Evolutionary conservation across 2,113 vertebrate genomes (phyloP).

Genomic region (Podarcis raffonei): DNA sequence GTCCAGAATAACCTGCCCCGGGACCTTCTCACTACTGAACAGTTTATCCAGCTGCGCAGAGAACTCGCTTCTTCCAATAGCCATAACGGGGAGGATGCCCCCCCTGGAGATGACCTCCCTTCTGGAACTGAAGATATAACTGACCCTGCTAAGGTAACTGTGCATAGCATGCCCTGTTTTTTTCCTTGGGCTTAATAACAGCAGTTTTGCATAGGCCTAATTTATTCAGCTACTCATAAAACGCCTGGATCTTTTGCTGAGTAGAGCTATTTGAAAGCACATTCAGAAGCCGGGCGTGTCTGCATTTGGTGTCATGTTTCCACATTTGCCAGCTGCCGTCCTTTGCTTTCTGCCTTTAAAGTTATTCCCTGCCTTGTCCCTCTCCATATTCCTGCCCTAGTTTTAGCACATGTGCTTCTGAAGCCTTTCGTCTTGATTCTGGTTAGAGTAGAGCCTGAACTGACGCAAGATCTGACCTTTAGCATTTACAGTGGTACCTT

Average conservation of each 20-base stretch:
- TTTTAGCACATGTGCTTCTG: not conserved
- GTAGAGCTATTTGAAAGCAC: not conserved
- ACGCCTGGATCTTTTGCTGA: not conserved
- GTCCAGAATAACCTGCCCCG: slow-evolving; percentile 93
- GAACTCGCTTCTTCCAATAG: slow-evolving; percentile 90
- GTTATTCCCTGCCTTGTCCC: not conserved
- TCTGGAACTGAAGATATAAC: slow-evolving; percentile 91
- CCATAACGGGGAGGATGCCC: slow-evolving; percentile 76
- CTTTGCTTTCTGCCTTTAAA: not conserved
- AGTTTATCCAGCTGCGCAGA: slow-evolving; percentile 90
- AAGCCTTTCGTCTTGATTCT: not conserved
- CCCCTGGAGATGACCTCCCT: slow-evolving; percentile 85
- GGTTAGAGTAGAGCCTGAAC: not conserved
- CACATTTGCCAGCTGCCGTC: not conserved
- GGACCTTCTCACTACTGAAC: slow-evolving; percentile 89
- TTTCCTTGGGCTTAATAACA: not conserved
- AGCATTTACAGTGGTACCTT: no score
- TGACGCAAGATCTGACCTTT: not conserved
- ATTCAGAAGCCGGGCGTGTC: not conserved
- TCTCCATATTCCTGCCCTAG: not conserved
- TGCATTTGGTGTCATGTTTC: not conserved
- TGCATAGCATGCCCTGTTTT: not conserved
- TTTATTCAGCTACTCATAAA: not conserved
- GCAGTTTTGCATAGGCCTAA: not conserved
- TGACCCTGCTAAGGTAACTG: slow-evolving; percentile 91